Evolutionary conservation across 2,888 invertebrate species (phyloP).

Genomic region (Cetonia aurata): DNA sequence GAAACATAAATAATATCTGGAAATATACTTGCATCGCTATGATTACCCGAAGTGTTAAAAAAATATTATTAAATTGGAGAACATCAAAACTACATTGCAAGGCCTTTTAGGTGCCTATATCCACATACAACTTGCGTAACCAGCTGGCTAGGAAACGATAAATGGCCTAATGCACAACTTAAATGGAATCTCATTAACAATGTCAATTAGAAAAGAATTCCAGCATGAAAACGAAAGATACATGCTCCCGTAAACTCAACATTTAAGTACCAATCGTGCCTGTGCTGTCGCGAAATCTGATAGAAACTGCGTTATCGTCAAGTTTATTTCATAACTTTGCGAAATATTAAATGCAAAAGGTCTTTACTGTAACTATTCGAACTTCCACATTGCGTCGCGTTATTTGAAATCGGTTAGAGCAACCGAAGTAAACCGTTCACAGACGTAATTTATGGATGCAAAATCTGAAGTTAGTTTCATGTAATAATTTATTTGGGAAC

Average conservation of each 20-base stretch:
- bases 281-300: slow-evolving; percentile 6
- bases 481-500: too few relatives aligned
- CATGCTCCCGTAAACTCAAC: neutral
- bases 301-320: neutral
- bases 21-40: too few relatives aligned
- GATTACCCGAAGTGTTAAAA: too few relatives aligned
- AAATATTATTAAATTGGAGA: too few relatives aligned
- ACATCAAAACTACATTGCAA: neutral
- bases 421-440: too few relatives aligned
- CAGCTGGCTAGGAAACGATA: neutral
- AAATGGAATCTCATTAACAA: slow-evolving; percentile 19
- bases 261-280: slow-evolving; percentile 13
- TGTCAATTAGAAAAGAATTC: slow-evolving; percentile 20
- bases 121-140: neutral
- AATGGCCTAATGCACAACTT: neutral
- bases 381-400: too few relatives aligned
- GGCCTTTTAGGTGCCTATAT: too few relatives aligned
- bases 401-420: too few relatives aligned
- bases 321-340: slow-evolving; percentile 27
- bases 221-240: neutral
- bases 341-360: slow-evolving; percentile 4
- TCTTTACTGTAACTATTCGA: too few relatives aligned
- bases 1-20: too few relatives aligned
- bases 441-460: too few relatives aligned
- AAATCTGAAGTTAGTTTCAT: too few relatives aligned